Evolutionary conservation across 2,797 vertebrate species (phyloP).

Genomic region (Oryzias dopingdopingensis): DNA sequence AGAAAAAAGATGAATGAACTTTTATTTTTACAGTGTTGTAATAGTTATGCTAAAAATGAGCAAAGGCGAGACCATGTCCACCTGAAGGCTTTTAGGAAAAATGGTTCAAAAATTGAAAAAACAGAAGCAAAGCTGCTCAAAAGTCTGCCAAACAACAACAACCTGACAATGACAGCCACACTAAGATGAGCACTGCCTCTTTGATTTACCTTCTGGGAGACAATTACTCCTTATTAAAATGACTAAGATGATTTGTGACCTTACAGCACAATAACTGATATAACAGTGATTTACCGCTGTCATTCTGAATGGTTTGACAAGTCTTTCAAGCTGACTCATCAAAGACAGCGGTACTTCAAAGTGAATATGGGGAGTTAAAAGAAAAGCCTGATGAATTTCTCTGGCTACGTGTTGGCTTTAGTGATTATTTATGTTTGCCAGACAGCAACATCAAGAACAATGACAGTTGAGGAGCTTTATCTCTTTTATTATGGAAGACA

Average conservation of each 20-base stretch:
- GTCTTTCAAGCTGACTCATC: constrained; percentile 41
- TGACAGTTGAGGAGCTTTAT: constrained; percentile 31
- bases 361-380: constrained; percentile 29
- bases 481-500: constrained; percentile 52
- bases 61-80: constrained; percentile 21
- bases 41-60: background rate
- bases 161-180: constrained; percentile 40
- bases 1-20: no score
- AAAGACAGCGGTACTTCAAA: constrained; percentile 52
- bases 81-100: constrained; percentile 28
- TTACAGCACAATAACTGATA: constrained; percentile 52
- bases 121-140: constrained; percentile 26
- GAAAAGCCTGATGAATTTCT: background rate
- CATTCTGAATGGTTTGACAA: constrained; percentile 44
- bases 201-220: constrained; percentile 60
- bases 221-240: constrained; percentile 55
- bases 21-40: no score
- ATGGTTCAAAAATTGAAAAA: constrained; percentile 25
- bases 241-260: constrained; percentile 43
- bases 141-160: constrained; percentile 26
- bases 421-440: constrained; percentile 55
- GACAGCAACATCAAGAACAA: constrained; percentile 38
- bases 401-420: constrained; percentile 38
- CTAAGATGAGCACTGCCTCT: constrained; percentile 39
- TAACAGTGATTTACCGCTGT: constrained; percentile 50